Evolutionary conservation across 2,888 invertebrate genomes (phyloP).

Genomic region (Atrina japonica): DNA sequence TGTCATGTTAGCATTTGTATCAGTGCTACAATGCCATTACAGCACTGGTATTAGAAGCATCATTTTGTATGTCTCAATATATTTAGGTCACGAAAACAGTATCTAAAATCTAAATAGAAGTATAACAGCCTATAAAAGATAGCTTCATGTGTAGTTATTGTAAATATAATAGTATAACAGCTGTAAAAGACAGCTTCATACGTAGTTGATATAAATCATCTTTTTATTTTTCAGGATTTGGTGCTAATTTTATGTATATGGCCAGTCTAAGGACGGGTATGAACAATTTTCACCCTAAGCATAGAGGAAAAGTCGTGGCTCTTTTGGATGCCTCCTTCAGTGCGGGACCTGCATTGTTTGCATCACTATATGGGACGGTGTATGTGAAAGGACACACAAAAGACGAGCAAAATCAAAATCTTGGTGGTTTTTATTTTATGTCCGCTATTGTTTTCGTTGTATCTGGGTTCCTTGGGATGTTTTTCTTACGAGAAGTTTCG

Average conservation of each 20-base stretch:
- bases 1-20: no score
- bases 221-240: constrained; percentile 58
- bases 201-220: not conserved
- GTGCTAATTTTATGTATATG: constrained; percentile 70
- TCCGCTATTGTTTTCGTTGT: constrained; percentile 56
- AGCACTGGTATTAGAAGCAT: no score
- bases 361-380: constrained; percentile 59
- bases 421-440: constrained; percentile 67
- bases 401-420: constrained; percentile 65
- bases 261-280: constrained; percentile 59
- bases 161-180: no score
- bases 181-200: no score
- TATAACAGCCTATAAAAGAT: no score
- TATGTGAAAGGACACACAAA: constrained; percentile 58
- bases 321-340: constrained; percentile 68
- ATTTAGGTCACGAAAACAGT: no score
- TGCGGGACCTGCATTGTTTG: constrained; percentile 65
- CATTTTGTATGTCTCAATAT: no score
- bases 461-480: constrained; percentile 56
- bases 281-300: constrained; percentile 62
- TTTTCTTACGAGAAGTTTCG: constrained; percentile 49
- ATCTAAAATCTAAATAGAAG: no score
- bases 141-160: no score
- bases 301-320: constrained; percentile 69
- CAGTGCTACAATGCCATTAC: no score